Base-by-base conservation (phyloP, 2,113 vertebrate genomes). In the Nothobranchius kuhntae region DNA sequence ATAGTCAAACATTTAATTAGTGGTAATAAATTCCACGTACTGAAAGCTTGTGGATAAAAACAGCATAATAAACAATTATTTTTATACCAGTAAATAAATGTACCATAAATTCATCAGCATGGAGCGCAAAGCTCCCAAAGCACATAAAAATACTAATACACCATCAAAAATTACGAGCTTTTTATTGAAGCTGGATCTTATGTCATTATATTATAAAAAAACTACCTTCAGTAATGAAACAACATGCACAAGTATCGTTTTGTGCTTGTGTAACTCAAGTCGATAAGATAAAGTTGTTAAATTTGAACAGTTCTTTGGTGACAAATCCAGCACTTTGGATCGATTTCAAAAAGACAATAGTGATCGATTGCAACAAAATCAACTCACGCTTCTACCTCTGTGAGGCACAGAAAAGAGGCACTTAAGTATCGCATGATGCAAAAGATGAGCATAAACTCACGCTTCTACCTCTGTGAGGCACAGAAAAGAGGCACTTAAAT, bases 231-330 rank as follows among this genome's bases (percentile, higher is more conserved):
- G 44, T 45, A 45, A 59, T 21, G 3, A 74, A 55, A 36, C 57
- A 76, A 78, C 55, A 77, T 68, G 64, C 81, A 81, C 71, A 83
- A 71, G 54, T 67, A 63, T 4, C 13, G 73, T 14, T 4, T 10
- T 53, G 50, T 53, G 4, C 9, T 26, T 35, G 21, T 61, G 26
- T 14, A 44, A 60, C 5, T 69, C 10, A 9, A 36, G 9, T n/a
- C 26, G 9, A 44, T 26, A 5, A 40, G 7, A 40, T 8, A 8
- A 40, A 40, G 38, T 40, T 40, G 38, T 8, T 40, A 45, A 53
- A 35, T 44, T 4, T 50, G 2, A n/a, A 64, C 30, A 1, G 50
- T 61, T 60, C 53, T 59, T 7, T 57, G 57, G 26, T 15, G 38
- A 26, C 78, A 65, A 75, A 84, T 42, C 4, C n/a, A 14, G 40